Evolutionary conservation across 2,113 vertebrate species (phyloP).

Genomic region (Loxodonta africana): DNA sequence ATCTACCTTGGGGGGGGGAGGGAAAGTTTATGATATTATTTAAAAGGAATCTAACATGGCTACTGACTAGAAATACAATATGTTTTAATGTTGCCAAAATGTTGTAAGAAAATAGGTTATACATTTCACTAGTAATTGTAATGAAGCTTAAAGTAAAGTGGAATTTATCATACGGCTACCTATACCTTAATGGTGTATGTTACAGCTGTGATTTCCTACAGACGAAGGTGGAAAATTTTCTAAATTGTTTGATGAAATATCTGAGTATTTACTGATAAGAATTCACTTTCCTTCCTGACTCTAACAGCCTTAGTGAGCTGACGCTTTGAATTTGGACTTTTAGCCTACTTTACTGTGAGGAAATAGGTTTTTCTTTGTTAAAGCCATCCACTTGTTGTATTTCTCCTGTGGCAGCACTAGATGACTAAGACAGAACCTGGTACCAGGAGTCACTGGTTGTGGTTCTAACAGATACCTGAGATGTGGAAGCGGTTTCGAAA

Average conservation of each 20-base stretch:
- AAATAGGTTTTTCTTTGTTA: too few relatives aligned
- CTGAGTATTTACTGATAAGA: background rate
- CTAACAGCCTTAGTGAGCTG: rapidly evolving
- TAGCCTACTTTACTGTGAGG: too few relatives aligned
- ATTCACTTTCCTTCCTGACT: background rate
- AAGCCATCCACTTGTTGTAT: too few relatives aligned
- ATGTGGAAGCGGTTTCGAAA: too few relatives aligned
- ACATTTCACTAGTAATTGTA: background rate
- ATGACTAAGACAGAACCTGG: too few relatives aligned
- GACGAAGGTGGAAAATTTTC: background rate
- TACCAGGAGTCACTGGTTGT: too few relatives aligned
- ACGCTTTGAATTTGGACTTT: too few relatives aligned
- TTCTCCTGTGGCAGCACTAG: too few relatives aligned
- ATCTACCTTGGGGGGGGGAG: too few relatives aligned
- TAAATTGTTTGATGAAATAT: background rate
- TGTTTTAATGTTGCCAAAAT: background rate
- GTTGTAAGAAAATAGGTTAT: background rate
- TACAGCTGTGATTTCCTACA: background rate
- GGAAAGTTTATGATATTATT: background rate
- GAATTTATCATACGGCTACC: background rate
- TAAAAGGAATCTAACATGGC: background rate
- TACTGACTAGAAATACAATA: background rate
- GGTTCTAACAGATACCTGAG: too few relatives aligned
- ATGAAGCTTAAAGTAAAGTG: background rate
- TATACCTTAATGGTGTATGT: too few relatives aligned